Evolutionary conservation across 2,113 vertebrate genomes (phyloP).

Genomic region (Alces alces): DNA sequence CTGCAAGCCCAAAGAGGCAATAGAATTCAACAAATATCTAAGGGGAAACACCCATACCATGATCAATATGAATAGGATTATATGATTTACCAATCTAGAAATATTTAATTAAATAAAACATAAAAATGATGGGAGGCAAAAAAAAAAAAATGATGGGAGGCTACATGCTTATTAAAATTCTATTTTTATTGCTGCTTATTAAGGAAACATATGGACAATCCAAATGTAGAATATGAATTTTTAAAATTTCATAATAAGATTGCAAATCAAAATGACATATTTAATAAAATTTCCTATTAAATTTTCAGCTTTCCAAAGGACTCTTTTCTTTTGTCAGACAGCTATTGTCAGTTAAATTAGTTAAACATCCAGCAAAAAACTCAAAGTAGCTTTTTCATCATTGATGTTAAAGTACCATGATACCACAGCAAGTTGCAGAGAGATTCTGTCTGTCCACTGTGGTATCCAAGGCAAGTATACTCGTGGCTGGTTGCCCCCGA

Average conservation of each 20-base stretch:
- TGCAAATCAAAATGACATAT: slow-evolving; percentile 3
- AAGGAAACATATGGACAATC: slow-evolving; percentile 4
- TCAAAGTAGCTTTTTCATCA: neutral
- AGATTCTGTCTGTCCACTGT: rapidly evolving
- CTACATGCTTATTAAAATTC: neutral
- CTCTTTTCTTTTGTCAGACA: neutral
- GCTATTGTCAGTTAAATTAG: neutral
- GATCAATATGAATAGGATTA: neutral
- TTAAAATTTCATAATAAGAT: neutral
- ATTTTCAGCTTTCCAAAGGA: neutral
- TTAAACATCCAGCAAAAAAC: neutral
- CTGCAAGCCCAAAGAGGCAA: neutral
- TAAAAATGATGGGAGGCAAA: neutral
- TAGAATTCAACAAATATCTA: neutral
- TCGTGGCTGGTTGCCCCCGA: too few relatives aligned
- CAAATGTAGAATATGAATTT: neutral
- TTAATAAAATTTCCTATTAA: slow-evolving; percentile 34
- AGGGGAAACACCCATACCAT: neutral
- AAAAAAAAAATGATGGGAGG: neutral
- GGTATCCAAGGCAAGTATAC: rapidly evolving
- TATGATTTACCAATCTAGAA: neutral
- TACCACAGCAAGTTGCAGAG: too few relatives aligned
- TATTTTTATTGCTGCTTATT: slow-evolving; percentile 41
- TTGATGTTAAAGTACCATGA: neutral
- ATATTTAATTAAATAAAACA: slow-evolving; percentile 13